Base-by-base conservation (phyloP, 1,140 invertebrate species). In the Drosophila kikkawai region DNA sequence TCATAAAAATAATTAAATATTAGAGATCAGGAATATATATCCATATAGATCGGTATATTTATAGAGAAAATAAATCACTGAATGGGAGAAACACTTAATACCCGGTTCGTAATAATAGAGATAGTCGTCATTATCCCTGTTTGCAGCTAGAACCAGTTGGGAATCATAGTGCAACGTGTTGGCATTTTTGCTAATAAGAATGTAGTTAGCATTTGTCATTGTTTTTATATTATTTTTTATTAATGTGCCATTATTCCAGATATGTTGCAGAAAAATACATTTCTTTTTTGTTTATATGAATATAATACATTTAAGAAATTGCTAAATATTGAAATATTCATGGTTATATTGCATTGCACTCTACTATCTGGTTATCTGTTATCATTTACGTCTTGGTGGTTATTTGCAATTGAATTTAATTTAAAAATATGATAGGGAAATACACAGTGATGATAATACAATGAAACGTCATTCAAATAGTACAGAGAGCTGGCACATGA, bases 381-480 rank as follows among this genome's bases (percentile, higher is more conserved):
- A 55, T 55, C 51, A 22, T 37, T 39, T 22, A 22, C 8, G 12
- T 22, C 8, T 15, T 15, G 15, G 8, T n/a, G n/a, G 47, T 29
- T 9, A 4, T 37, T 55, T 15, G 34, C 13, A 39, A 26, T 11
- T 55, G 26, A 29, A 29, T 55, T 22, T 55, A 55, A 37, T 53
- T 36, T 13, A 13, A 36, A 22, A 15, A 11, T 22, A 22, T 22
- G 48, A 51, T 51, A 51, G 48, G 48, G 11, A 51, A 51, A 55
- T 37, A 37, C 12, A 55, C 17, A 26, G 19, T 19, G 51, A 36
- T 53, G 51, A 55, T 55, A 34, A 37, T 55, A 55, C 51, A 9
- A 15, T 55, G 34, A 32, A 47, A 57, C 50, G 65, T 70, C 50
- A 47, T 39, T 66, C 26, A 48, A 48, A 15, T 48, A 51, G 17